Evolutionary conservation across 2,797 vertebrate species (phyloP).

Genomic region (Dallia pectoralis): DNA sequence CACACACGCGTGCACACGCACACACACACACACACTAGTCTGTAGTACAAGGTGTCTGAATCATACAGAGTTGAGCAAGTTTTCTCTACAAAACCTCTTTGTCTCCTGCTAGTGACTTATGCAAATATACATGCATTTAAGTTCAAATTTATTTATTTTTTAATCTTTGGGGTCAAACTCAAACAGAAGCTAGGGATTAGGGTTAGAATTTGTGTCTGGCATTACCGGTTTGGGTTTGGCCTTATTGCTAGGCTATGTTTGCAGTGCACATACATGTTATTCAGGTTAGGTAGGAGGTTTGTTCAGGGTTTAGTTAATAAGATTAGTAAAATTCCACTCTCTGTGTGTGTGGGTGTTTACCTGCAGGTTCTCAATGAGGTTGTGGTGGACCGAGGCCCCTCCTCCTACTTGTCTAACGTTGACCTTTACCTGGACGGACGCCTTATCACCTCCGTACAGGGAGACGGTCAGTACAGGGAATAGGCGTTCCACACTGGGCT

Average conservation of each 20-base stretch:
- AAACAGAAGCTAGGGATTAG: neutral
- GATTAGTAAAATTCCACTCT: conserved; percentile 37
- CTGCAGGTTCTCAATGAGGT: conserved; percentile 80
- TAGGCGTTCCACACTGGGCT: neutral
- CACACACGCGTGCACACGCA: neutral
- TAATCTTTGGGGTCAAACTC: neutral
- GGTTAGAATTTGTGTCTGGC: too few species aligned
- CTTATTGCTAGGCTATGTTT: too few species aligned
- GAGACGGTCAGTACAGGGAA: conserved; percentile 70
- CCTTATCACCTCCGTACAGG: conserved; percentile 84
- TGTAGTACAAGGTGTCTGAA: conserved; percentile 46
- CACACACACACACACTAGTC: neutral
- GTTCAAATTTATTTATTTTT: too few species aligned
- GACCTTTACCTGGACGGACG: conserved; percentile 80
- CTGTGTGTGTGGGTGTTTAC: conserved; percentile 21
- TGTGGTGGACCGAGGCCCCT: conserved; percentile 81
- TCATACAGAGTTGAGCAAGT: neutral
- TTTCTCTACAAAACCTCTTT: neutral
- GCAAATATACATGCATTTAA: neutral
- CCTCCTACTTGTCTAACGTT: conserved; percentile 82
- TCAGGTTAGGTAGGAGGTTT: too few species aligned
- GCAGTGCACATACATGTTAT: too few species aligned
- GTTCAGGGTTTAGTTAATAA: conserved; percentile 61
- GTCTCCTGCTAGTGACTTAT: neutral
- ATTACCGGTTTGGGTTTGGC: too few species aligned